These are phyloP conservation scores for cattle (Bos taurus) DNA, from an alignment of 2,113 vertebrate genomes.

Conservation along the genomic window ARS-UCD2.0 NC_037338.1:34993501-34994000, in stretches of 20 bases:
- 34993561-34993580: background rate
- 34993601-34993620: background rate
- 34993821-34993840: background rate
- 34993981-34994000: background rate
- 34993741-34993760: background rate
- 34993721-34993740: background rate
- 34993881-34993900: background rate
- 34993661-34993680: background rate
- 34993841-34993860: background rate
- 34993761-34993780: background rate
- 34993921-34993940: background rate
- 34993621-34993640: background rate
- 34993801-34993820: background rate
- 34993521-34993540: background rate
- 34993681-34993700: background rate
- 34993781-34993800: background rate
- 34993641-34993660: background rate
- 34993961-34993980: background rate
- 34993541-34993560: background rate
- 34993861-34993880: background rate
- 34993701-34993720: background rate
- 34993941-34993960: background rate
- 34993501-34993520: accelerated
- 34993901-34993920: background rate
- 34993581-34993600: background rate